Evolutionary conservation across 2,797 vertebrate species (phyloP).

Genomic region (Erethizon dorsatum): DNA sequence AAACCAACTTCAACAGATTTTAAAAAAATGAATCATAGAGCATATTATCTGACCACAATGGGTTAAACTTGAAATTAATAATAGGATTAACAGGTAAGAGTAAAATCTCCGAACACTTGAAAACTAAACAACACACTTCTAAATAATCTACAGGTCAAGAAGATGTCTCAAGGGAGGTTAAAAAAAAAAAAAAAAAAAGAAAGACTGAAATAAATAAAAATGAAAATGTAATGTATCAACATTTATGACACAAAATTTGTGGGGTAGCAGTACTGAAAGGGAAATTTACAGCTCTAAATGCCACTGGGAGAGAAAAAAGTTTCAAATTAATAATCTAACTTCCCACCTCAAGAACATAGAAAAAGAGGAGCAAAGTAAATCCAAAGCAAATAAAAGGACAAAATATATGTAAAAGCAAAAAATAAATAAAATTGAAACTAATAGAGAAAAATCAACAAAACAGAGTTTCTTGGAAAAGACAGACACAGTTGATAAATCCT

Average conservation of each 20-base stretch:
- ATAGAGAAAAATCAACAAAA: neutral
- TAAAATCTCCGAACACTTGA: neutral
- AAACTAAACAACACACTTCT: neutral
- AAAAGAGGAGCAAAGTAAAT: neutral
- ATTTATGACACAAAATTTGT: neutral
- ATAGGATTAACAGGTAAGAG: neutral
- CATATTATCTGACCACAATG: neutral
- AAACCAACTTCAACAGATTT: neutral
- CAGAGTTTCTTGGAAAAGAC: neutral
- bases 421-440: neutral
- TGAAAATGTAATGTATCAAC: neutral
- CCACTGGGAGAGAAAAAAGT: neutral
- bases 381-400: neutral
- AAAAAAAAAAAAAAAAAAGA: neutral
- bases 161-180: neutral
- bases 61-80: neutral
- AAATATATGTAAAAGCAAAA: neutral
- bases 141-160: neutral
- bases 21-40: neutral
- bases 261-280: neutral
- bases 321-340: neutral
- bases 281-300: neutral
- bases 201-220: neutral
- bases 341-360: neutral
- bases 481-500: neutral